Percentiles rank a stretch among this genome's conserved stretches.
Evolutionary conservation across 1,140 invertebrate species (phyloP).

Genomic region (Oryzaephilus surinamensis): DNA sequence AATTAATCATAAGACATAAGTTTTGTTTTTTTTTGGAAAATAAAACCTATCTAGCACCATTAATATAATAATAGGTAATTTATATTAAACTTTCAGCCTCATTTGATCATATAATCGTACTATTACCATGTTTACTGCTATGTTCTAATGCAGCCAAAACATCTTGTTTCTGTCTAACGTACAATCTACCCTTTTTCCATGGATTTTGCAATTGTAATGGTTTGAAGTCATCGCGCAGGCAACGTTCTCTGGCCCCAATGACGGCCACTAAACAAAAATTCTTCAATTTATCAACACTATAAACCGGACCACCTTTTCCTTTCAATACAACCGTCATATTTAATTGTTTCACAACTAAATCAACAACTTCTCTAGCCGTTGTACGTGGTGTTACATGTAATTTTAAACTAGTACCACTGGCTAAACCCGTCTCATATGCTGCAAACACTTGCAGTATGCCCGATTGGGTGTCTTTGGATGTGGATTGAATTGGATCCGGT

Average conservation of each 20-base stretch:
- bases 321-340: constrained; percentile 86
- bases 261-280: constrained; percentile 92
- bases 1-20: not conserved
- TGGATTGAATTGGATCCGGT: constrained; percentile 1
- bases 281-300: constrained; percentile 62
- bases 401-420: constrained; percentile 83
- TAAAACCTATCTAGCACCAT: constrained; percentile 6
- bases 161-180: constrained; percentile 81
- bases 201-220: constrained; percentile 87
- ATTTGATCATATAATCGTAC: constrained; percentile 44
- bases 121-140: constrained; percentile 62
- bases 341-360: constrained; percentile 85
- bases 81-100: constrained; percentile 11
- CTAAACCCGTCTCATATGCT: constrained; percentile 88
- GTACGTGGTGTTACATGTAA: constrained; percentile 84
- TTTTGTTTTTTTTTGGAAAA: no score
- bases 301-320: constrained; percentile 74
- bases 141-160: constrained; percentile 78
- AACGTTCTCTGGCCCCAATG: constrained; percentile 82
- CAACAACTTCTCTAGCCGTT: constrained; percentile 85
- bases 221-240: constrained; percentile 85
- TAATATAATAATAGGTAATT: not conserved
- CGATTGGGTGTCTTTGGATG: constrained; percentile 21
- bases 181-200: constrained; percentile 86
- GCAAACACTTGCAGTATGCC: constrained; percentile 74